Evolutionary conservation across 2,797 vertebrate species (phyloP), one percentile per base, ranked within the genome.

Genomic region (Thripadectes ignobilis): DNA sequence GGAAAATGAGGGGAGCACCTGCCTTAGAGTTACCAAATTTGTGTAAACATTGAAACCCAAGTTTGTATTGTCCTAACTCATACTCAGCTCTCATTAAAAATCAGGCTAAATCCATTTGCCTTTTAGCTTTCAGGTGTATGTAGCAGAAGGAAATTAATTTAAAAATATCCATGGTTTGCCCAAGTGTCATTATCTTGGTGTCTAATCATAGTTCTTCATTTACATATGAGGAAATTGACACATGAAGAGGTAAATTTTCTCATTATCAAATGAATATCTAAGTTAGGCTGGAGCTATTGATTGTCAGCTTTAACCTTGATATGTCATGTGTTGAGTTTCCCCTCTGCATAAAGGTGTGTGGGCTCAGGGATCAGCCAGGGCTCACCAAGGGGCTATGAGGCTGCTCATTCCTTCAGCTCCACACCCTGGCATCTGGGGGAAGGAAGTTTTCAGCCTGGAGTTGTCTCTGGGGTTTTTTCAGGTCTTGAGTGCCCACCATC

Each of bases 181-280:
- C 92, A 76, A 90, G 88, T 88, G 93, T 95, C 90, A 90, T 97
- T 88, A 95, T 88, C 90, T 79, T 34, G 36, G 36, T 69, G 52
- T 73, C 90, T 96, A 95, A 97, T 97, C 88, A 95, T 32, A 95
- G 93, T 55, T 61, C 83, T 90, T 92, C 77, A 97, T 96, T 95
- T 97, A 88, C 93, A 95, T 95, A 82, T 43, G 85, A 96, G 94
- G 63, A 93, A 95, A 88, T 67, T 81, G 93, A 59, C 94, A 97
- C 45, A 63, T 58, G 73, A 84, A 93, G 94, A 95, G 90, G 74
- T 59, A 88, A 81, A 88, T 90, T 95, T 95, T 69, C 93, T 95
- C 92, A 92, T 93, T 95, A 95, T 85, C 83, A 81, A 48, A 86
- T 67, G 83, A 91, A 69, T 88, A 51, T 8, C 77, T 73, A 23